Conservation (phyloP, 2,113 vertebrate species). For the Paramormyrops kingsleyae region DNA sequence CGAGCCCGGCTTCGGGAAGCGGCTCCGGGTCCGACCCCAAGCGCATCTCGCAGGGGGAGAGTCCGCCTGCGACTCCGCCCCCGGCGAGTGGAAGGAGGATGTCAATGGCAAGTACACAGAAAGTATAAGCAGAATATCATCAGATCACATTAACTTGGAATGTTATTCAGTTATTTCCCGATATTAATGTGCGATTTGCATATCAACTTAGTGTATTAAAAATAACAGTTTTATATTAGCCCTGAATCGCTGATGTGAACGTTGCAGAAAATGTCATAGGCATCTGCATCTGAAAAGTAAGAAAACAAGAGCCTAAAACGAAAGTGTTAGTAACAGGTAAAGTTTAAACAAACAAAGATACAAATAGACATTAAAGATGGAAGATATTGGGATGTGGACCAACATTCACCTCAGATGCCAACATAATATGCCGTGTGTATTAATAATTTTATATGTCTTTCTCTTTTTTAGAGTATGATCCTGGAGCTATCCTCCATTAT, state of each 20-base stretch:
- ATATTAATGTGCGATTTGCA: not conserved
- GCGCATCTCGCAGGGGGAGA: slow-evolving; percentile 51
- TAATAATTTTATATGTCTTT: not conserved
- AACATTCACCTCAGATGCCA: not conserved
- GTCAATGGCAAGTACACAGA: slow-evolving; percentile 77
- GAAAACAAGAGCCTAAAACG: not conserved
- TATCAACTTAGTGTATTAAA: not conserved
- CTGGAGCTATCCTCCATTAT: slow-evolving; percentile 92
- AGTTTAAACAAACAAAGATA: not conserved
- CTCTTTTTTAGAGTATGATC: slow-evolving; percentile 81
- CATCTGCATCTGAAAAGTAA: not conserved
- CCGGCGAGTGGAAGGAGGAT: slow-evolving; percentile 64
- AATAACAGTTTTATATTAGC: not conserved
- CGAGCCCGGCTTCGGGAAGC: slow-evolving; percentile 54
- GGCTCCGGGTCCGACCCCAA: slow-evolving; percentile 55
- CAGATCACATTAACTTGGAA: not conserved
- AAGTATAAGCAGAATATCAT: not conserved
- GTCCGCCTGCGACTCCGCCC: slow-evolving; percentile 56
- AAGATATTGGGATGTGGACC: not conserved
- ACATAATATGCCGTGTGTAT: not conserved
- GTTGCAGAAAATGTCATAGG: not conserved
- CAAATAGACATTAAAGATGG: not conserved
- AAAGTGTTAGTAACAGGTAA: not conserved
- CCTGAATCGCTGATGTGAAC: not conserved
- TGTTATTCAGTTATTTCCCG: not conserved